These are phyloP conservation scores for Nothoprocta pentlandii DNA, from an alignment of 2,113 vertebrate genomes.

Conservation along the genomic window DNA sequence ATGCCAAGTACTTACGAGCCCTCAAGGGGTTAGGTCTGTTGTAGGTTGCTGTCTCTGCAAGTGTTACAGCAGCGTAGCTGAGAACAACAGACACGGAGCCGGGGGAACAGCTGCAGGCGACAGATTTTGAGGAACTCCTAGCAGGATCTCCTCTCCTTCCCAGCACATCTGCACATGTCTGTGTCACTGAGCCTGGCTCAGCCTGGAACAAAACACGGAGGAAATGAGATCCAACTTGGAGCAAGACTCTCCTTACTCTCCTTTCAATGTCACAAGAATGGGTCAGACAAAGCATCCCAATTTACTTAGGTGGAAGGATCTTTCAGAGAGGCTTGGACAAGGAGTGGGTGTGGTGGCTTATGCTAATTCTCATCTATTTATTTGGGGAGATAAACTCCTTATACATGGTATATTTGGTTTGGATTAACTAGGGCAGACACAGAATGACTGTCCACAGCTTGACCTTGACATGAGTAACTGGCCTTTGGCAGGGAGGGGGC, in stretches of 20 bases:
- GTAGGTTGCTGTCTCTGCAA: not conserved
- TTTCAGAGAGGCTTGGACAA: conserved; percentile 23
- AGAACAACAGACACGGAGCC: rapidly evolving
- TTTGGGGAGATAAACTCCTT: conserved; percentile 69
- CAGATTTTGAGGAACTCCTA: not conserved
- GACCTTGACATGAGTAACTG: conserved; percentile 70
- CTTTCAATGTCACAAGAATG: not conserved
- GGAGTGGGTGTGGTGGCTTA: conserved; percentile 27
- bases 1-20: not conserved
- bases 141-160: not conserved
- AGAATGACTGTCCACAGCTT: conserved; percentile 66
- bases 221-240: not conserved
- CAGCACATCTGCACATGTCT: rapidly evolving
- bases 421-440: conserved; percentile 66
- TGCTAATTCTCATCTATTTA: conserved; percentile 71
- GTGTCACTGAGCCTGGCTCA: rapidly evolving
- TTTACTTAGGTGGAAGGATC: conserved; percentile 60
- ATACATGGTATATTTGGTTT: conserved; percentile 65
- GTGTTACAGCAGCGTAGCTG: not conserved
- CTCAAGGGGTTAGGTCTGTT: not conserved
- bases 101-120: not conserved
- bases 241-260: not conserved
- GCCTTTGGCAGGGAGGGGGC: conserved; percentile 41
- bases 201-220: not conserved
- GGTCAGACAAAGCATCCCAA: conserved; percentile 39